Evolutionary conservation across 1,140 invertebrate species (phyloP).

Genomic region (Zaprionus kolodkinae): DNA sequence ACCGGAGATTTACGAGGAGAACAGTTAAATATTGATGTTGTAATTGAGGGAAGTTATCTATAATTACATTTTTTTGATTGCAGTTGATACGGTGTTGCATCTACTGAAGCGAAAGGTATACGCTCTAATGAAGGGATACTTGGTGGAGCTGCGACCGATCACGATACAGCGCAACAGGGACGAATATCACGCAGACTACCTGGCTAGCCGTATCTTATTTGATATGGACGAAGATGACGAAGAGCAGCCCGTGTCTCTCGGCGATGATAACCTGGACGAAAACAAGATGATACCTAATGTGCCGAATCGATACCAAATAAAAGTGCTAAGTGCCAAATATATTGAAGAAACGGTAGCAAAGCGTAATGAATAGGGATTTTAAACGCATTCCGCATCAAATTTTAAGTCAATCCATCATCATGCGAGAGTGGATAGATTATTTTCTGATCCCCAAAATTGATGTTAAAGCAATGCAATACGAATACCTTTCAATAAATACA

Average conservation of each 20-base stretch:
- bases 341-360: slow-evolving; percentile 72
- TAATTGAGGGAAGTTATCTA: background rate
- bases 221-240: slow-evolving; percentile 48
- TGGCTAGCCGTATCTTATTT: slow-evolving; percentile 54
- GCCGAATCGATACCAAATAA: slow-evolving; percentile 77
- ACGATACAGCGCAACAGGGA: slow-evolving; percentile 55
- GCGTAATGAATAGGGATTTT: slow-evolving; percentile 53
- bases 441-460: slow-evolving; percentile 10
- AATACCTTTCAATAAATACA: slow-evolving; percentile 31
- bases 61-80: background rate
- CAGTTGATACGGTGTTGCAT: slow-evolving; percentile 72
- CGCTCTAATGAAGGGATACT: slow-evolving; percentile 73
- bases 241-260: slow-evolving; percentile 22
- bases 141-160: slow-evolving; percentile 56
- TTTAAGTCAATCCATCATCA: background rate
- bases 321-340: slow-evolving; percentile 70
- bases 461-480: slow-evolving; percentile 10
- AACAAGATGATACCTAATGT: slow-evolving; percentile 69
- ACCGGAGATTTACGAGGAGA: slow-evolving; percentile 72
- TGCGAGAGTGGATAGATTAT: background rate
- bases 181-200: slow-evolving; percentile 67
- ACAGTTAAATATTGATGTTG: slow-evolving; percentile 58
- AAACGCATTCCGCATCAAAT: slow-evolving; percentile 5
- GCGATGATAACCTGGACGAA: slow-evolving; percentile 65
- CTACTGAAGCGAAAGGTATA: slow-evolving; percentile 71